Evolutionary conservation across 2,113 vertebrate genomes (phyloP).

Genomic region (Apteryx owenii): DNA sequence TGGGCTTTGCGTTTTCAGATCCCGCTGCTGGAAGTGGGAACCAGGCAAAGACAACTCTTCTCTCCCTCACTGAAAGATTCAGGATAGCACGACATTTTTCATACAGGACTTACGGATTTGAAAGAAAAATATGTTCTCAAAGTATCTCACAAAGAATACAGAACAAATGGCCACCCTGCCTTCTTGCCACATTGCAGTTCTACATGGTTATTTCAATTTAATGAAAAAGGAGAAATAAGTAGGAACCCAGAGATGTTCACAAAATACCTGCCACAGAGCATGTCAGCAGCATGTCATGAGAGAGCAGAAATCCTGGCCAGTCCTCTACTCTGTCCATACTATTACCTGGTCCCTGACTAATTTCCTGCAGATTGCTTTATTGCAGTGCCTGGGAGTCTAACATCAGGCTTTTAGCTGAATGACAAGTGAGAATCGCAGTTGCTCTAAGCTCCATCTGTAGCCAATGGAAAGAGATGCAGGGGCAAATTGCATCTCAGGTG

Average conservation of each 20-base stretch:
- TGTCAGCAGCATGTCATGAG: not conserved
- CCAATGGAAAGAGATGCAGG: not conserved
- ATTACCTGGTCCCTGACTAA: not conserved
- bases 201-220: not conserved
- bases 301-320: not conserved
- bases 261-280: not conserved
- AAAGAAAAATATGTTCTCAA: not conserved
- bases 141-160: not conserved
- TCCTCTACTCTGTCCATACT: not conserved
- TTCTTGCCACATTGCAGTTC: not conserved
- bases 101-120: not conserved
- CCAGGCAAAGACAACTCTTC: not conserved
- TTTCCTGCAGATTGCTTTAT: not conserved
- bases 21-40: not conserved
- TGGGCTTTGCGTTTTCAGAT: not conserved
- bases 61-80: not conserved
- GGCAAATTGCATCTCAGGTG: not conserved
- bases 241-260: not conserved
- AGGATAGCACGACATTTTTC: not conserved
- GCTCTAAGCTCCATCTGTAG: not conserved
- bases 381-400: not conserved
- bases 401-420: conserved; percentile 4
- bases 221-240: not conserved
- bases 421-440: not conserved
- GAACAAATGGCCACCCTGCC: not conserved